A percentile compares a stretch with the other conserved stretches of the same genome.
Conservation (phyloP, 2,113 vertebrate species). For the Cnemophilus loriae region DNA sequence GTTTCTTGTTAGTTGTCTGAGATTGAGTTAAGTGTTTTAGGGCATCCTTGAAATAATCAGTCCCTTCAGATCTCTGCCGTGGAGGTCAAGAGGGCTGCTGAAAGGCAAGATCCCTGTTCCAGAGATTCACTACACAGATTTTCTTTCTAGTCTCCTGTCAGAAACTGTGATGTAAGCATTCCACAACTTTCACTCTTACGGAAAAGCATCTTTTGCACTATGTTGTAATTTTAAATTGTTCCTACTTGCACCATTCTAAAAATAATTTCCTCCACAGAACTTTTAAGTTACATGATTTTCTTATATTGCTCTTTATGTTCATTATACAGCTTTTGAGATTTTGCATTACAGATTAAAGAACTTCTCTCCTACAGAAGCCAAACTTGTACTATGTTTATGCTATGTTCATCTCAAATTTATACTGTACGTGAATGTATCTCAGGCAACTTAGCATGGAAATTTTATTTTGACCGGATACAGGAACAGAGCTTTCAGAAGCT, state of each 20-base stretch:
- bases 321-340: neutral
- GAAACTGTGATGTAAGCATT: neutral
- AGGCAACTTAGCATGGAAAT: neutral
- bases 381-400: neutral
- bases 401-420: neutral
- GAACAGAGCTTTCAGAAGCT: neutral
- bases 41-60: neutral
- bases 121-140: neutral
- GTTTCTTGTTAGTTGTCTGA: neutral
- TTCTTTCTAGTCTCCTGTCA: neutral
- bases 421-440: neutral
- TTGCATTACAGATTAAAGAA: neutral
- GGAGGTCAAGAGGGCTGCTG: neutral
- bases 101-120: neutral
- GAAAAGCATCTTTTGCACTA: neutral
- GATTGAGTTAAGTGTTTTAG: neutral
- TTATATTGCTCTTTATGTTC: neutral
- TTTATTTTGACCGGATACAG: neutral
- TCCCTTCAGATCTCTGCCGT: neutral
- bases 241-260: neutral
- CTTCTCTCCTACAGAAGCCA: neutral
- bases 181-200: neutral
- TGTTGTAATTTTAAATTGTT: neutral
- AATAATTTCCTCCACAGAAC: neutral
- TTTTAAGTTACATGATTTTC: conserved; percentile 10